A percentile compares a stretch with the other conserved stretches of the same genome.
These are phyloP conservation scores for Caloenas nicobarica DNA, from an alignment of 2,113 vertebrate genomes.

Conservation along the genomic window DNA sequence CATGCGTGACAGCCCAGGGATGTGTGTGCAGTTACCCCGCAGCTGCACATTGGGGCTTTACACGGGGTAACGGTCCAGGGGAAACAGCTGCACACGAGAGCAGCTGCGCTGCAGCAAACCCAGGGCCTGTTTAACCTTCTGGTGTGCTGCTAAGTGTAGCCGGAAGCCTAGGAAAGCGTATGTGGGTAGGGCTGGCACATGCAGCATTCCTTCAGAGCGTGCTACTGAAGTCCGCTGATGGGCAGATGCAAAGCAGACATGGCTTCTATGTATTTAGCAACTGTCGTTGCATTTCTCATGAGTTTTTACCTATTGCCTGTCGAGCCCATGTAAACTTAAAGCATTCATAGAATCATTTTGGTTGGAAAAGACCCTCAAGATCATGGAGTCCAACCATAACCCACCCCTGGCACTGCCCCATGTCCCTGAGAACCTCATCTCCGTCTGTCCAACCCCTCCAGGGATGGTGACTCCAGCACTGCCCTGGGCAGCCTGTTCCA, in stretches of 20 bases:
- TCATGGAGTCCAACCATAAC: no score
- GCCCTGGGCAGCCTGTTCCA: no score
- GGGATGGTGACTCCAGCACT: no score
- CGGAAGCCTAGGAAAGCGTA: background rate
- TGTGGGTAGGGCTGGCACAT: background rate
- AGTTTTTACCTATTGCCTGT: background rate
- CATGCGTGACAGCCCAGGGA: rapidly evolving
- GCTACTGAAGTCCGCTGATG: rapidly evolving
- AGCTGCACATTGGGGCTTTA: background rate
- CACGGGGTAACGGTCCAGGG: background rate
- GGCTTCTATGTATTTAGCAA: rapidly evolving
- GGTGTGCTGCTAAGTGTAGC: background rate
- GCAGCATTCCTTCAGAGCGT: background rate
- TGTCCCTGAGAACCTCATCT: no score
- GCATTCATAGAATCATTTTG: background rate
- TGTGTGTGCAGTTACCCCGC: background rate
- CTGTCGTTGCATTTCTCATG: background rate
- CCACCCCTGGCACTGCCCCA: no score
- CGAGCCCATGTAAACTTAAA: background rate
- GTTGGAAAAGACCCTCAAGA: no score
- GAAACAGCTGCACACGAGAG: background rate
- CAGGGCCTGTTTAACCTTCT: background rate
- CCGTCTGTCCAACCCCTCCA: no score
- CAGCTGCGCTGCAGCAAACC: background rate
- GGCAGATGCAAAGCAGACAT: background rate